Base-by-base conservation (phyloP, 2,888 invertebrate species). In the Dicyrtomina minuta region DNA sequence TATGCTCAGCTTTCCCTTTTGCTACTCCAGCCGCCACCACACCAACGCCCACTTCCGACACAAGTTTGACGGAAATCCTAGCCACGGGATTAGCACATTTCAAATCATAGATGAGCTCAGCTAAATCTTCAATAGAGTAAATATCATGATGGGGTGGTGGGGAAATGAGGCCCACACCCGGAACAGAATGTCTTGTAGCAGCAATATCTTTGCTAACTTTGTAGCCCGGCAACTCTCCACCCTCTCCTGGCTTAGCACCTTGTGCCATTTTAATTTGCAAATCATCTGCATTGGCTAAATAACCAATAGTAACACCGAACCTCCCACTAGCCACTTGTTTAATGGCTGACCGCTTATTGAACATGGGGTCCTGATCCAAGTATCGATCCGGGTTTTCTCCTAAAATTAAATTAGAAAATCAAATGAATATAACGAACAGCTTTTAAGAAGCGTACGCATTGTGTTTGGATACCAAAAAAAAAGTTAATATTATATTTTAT, bases 81-180 rank as follows among this genome's bases (percentile, higher is more conserved):
- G 98, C 98, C 66, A 85, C 85, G 10, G 98, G 99, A 84, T 98
- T 99, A 73, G 97, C 93, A 80, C 94, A 95, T 83, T 99, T 99
- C 75, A 99, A 84, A 84, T 99, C 98, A 81, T 98, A 99, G 80
- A 99, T 98, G 67, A 99, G 86, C 83, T 99, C 96, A 0, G 98
- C 96, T 79, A 99, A 85, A 85, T 99, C 99, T 83, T 99, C 99
- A 81, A 99, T 99, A 61, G 96, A 97, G 84, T 99, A 99, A 83
- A 99, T 99, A 81, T 99, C 99, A 84, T 99, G 99, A 84, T 99
- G 99, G 1, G 99, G 99, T 12, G 99, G 98, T 6, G 99, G 99
- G 0, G 96, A 97, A 82, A 99, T 99, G 10, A 99, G 85, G 6
- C 98, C 98, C 12, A 99, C 99, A 3, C 96, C 96, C 0, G 98